phyloP scores from a whole-genome alignment of 2,888 invertebrate species.

The Drosophila recens region DNA sequence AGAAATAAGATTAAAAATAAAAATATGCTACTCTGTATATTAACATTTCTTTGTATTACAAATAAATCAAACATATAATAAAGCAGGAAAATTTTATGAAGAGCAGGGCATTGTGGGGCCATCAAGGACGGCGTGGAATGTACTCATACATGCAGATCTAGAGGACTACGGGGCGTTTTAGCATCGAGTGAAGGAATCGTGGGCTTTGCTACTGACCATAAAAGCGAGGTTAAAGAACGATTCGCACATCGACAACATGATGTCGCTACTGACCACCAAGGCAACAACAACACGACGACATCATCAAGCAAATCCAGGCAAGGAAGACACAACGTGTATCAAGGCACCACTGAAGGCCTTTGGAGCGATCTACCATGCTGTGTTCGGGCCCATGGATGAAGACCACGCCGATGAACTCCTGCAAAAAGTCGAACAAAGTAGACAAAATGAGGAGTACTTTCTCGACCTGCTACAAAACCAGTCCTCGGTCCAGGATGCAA shows the following conservation, averaged over 20 bases:
- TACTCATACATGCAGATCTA: neutral
- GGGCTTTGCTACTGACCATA: neutral
- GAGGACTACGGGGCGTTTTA: conserved; percentile 1
- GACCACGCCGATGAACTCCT: no score
- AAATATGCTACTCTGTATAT: neutral
- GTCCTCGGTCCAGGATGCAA: no score
- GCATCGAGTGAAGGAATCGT: neutral
- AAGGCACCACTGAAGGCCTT: no score
- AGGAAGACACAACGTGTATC: neutral
- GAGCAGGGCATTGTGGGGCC: neutral
- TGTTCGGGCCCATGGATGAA: no score
- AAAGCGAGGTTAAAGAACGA: neutral
- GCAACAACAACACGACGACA: neutral
- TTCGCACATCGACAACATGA: neutral
- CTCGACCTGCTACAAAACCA: no score
- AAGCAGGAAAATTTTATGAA: neutral
- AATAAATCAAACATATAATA: neutral
- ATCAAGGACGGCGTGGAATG: neutral
- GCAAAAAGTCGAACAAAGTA: no score
- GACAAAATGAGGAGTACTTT: no score
- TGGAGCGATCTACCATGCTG: no score
- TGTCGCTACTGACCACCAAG: neutral
- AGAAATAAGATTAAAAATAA: no score
- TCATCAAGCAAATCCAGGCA: neutral
- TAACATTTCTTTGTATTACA: neutral